Base-by-base conservation (phyloP, 2,797 vertebrate genomes). In the Eurystomus glaucurus region DNA sequence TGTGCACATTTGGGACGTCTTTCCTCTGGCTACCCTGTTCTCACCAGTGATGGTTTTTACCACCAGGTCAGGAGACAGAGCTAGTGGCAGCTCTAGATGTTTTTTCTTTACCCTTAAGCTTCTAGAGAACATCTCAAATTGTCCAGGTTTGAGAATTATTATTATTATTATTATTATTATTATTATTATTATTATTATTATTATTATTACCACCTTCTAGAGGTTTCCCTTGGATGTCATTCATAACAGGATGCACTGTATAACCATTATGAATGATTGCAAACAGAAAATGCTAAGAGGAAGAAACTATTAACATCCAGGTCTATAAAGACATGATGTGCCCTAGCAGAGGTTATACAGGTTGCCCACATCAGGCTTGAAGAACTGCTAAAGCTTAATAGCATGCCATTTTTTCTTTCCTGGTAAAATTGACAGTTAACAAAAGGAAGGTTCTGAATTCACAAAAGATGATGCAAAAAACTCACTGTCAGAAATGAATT, bases 361-460 rank as follows among this genome's bases (percentile, higher is more conserved):
- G 19, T 20, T 83, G 35, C 28, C n/a, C 35, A 61, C 11, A 28
- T 2, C 10, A 76, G 51, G 66, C 31, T 50, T 0, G 0, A 69
- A 51, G 22, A 74, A 69, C 12, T 20, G 16, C 31, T 57, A 41
- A 68, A 69, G 23, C 4, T 81, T 57, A 48, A 43, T 1, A n/a
- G 35, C 28, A 81, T 90, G 25, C 6, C 21, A 28, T 43, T 57
- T 84, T 84, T 75, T 50, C 18, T 72, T 82, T 72, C 58, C 54
- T 78, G 41, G 25, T 57, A 76, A 72, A 37, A 81, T 0, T 60
- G 26, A 55, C 11, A 33, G 11, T 37, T 81, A 61, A 78, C 22
- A 71, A 71, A 81, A 84, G 9, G 28, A 86, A 86, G 12, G 57
- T 22, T 89, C 54, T 33, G 43, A 71, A 85, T 52, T 81, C 71